Base-by-base conservation (phyloP, 2,113 vertebrate genomes). In the Hemicordylus capensis region DNA sequence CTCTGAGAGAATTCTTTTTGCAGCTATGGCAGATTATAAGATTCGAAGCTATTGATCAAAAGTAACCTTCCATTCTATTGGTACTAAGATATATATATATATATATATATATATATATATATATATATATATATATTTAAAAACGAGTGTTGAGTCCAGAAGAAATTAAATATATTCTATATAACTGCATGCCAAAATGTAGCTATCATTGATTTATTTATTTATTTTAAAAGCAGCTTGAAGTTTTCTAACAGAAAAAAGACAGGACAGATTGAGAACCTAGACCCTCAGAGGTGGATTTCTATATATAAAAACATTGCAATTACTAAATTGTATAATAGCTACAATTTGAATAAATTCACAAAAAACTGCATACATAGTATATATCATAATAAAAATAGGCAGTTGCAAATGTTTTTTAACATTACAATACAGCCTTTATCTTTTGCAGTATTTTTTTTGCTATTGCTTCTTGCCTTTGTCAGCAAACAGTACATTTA, bases 401-500 rank as follows among this genome's bases (percentile, higher is more conserved):
- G 72, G 37, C 64, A 88, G 80, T 1, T 54, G 1, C 54, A 61
- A 46, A 76, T 4, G 81, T 67, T 59, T 75, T 86, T 89, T 74
- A 89, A 31, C 8, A 31, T 75, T 66, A 77, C 59, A 93, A 78
- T 4, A 17, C 48, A 70, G 42, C 22, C 20, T 82, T 90, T 89
- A 80, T 86, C 56, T 86, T 39, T 63, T 80, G 31, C 61, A 74
- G 7, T 88, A 76, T 8, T 54, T 48, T 66, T 42, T 8, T 48
- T 48, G 24, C 37, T 46, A 20, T n/a, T 12, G 8, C 73, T 75
- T 15, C 0, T 9, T 48, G 15, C 34, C 59, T 22, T 70, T 88
- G 51, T 56, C 85, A 66, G 88, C 87, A 93, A 93, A 80, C 19
- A 85, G 69, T 24, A 80, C 80, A 76, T 91, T 85, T 86, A 86